These are phyloP conservation scores for Leptopilina drosophilae DNA, from an alignment of 2,888 invertebrate species.

Conservation along the genomic window DNA sequence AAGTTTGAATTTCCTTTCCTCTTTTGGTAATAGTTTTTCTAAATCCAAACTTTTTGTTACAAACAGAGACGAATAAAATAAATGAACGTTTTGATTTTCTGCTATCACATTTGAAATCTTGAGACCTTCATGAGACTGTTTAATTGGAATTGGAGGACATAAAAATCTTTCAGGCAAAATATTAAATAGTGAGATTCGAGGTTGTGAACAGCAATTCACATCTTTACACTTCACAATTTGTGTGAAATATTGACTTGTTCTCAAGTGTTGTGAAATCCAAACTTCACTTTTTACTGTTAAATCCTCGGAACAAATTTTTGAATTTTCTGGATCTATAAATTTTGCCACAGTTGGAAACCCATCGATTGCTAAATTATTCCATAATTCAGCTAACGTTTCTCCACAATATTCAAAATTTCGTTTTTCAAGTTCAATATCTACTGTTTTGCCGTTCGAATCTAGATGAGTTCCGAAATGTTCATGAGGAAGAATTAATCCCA, in stretches of 20 bases:
- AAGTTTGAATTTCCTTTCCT: neutral
- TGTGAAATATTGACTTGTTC: slow-evolving; percentile 11
- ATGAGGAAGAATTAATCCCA: slow-evolving; percentile 64
- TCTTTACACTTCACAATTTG: neutral
- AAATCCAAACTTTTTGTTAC: neutral
- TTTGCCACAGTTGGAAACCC: slow-evolving; percentile 11
- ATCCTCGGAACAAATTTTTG: neutral
- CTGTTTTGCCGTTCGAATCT: slow-evolving; percentile 60
- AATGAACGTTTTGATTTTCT: neutral
- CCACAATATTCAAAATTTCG: neutral
- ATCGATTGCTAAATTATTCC: neutral
- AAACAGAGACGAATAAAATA: neutral
- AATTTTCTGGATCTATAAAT: neutral
- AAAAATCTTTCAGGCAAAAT: slow-evolving; percentile 1
- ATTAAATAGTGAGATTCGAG: neutral
- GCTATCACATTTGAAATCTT: neutral
- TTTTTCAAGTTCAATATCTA: neutral
- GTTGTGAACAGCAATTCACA: neutral
- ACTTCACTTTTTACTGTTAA: neutral
- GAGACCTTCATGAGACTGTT: neutral
- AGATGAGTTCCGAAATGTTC: slow-evolving; percentile 64
- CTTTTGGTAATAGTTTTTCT: neutral
- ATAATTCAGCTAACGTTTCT: neutral
- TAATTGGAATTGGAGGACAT: neutral
- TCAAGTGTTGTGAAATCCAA: neutral